Percentiles rank a stretch among this genome's conserved stretches.
Evolutionary conservation across 2,888 invertebrate species (phyloP).

Genomic region (Pteria penguin): DNA sequence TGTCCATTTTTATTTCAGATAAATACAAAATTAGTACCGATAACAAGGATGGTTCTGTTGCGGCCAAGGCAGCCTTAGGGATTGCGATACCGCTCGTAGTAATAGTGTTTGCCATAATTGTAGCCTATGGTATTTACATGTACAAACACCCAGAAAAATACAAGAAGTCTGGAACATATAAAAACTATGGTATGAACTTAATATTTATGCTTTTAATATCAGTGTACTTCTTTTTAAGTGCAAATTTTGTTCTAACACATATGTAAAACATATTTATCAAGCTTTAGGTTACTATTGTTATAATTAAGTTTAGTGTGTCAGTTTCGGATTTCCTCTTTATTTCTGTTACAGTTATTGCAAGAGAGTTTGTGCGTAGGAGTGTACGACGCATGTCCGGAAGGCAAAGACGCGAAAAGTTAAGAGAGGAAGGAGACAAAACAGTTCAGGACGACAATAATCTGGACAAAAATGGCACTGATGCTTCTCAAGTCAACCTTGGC

Average conservation of each 20-base stretch:
- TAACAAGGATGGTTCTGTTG: constrained; percentile 8
- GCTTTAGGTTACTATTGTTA: background rate
- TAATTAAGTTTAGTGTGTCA: background rate
- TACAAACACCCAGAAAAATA: constrained; percentile 33
- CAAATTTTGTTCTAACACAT: background rate
- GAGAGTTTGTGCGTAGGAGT: constrained; percentile 58
- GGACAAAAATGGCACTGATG: constrained; percentile 6
- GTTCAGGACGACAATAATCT: constrained; percentile 1
- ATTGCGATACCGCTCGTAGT: constrained; percentile 30
- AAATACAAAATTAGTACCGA: no score
- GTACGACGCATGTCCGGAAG: constrained; percentile 56
- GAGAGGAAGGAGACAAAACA: background rate
- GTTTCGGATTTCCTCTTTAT: background rate
- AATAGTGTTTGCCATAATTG: constrained; percentile 17
- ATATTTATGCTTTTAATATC: background rate
- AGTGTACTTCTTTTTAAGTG: background rate
- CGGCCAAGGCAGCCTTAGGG: constrained; percentile 21
- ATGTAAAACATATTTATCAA: background rate
- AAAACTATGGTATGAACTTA: constrained; percentile 32
- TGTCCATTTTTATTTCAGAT: no score
- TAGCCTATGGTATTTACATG: constrained; percentile 31
- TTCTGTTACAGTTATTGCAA: constrained; percentile 49
- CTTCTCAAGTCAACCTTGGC: constrained; percentile 25
- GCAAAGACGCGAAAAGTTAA: constrained; percentile 20
- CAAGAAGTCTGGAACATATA: constrained; percentile 36